phyloP scores from a whole-genome alignment of 2,797 vertebrate genomes.

The Onychomys arenicola region DNA sequence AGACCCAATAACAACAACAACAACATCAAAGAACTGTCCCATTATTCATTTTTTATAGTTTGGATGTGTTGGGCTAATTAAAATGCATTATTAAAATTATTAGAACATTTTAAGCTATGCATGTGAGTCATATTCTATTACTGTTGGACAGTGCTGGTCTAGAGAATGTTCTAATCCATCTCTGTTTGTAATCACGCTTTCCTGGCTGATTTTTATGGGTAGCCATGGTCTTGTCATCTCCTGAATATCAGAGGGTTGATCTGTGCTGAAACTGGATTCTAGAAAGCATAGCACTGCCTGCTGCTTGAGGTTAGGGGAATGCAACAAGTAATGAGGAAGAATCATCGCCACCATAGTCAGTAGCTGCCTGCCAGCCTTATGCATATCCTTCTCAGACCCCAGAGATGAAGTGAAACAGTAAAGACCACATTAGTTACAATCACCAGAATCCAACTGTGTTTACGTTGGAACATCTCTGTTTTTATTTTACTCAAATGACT shows the following conservation, averaged over 20 bases:
- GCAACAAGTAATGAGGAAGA: background rate
- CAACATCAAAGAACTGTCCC: background rate
- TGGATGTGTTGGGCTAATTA: background rate
- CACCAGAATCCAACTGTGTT: background rate
- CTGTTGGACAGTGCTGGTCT: background rate
- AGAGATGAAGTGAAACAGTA: background rate
- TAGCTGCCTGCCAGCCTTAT: background rate
- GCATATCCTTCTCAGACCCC: background rate
- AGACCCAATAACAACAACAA: background rate
- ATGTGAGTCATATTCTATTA: background rate
- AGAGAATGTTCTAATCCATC: background rate
- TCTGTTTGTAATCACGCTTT: background rate
- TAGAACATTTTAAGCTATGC: background rate
- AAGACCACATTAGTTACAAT: background rate
- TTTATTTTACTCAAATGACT: background rate
- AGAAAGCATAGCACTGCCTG: background rate
- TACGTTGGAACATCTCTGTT: background rate
- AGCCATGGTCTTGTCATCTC: background rate
- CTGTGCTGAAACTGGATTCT: background rate
- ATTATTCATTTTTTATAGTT: conserved; percentile 1
- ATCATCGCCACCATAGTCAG: background rate
- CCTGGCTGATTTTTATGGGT: background rate
- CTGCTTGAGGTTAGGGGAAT: background rate
- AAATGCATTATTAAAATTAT: conserved; percentile 5
- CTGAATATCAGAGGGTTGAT: background rate